A percentile compares a stretch with the other conserved stretches of the same genome.
These are phyloP conservation scores for Caenorhabditis panamensis DNA, from an alignment of 2,888 invertebrate genomes.

Conservation along the genomic window DNA sequence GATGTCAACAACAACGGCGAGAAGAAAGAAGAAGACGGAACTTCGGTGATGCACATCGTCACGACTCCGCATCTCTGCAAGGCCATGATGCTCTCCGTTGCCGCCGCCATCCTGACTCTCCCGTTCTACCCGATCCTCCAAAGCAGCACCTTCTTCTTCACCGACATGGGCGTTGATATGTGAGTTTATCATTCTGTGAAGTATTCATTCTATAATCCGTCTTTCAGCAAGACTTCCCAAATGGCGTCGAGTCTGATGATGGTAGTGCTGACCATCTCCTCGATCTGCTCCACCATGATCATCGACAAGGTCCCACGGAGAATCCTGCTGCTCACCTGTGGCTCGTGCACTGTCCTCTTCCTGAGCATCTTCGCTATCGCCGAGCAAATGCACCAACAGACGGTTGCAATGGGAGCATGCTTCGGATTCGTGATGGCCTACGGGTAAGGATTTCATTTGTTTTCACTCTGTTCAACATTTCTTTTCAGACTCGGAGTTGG, in stretches of 20 bases:
- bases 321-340: slow-evolving; percentile 59
- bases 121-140: slow-evolving; percentile 79
- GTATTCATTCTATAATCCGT: too few species aligned
- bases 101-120: slow-evolving; percentile 72
- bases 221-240: slow-evolving; percentile 72
- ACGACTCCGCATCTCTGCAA: slow-evolving; percentile 69
- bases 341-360: slow-evolving; percentile 57
- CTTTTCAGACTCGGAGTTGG: slow-evolving; percentile 76
- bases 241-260: slow-evolving; percentile 74
- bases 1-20: slow-evolving; percentile 18
- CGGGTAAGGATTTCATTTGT: slow-evolving; percentile 56
- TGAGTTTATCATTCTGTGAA: too few species aligned
- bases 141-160: slow-evolving; percentile 75
- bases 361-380: slow-evolving; percentile 57
- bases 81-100: slow-evolving; percentile 73
- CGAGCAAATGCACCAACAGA: slow-evolving; percentile 62
- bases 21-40: slow-evolving; percentile 17
- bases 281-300: slow-evolving; percentile 71
- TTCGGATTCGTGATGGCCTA: slow-evolving; percentile 74
- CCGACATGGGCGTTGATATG: slow-evolving; percentile 65
- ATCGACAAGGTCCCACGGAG: slow-evolving; percentile 71
- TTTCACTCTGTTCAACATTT: neutral
- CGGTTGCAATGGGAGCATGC: slow-evolving; percentile 67
- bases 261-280: slow-evolving; percentile 71
- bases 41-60: slow-evolving; percentile 64